phyloP scores from a whole-genome alignment of 2,113 vertebrate species.

The Actenoides lindsayi region DNA sequence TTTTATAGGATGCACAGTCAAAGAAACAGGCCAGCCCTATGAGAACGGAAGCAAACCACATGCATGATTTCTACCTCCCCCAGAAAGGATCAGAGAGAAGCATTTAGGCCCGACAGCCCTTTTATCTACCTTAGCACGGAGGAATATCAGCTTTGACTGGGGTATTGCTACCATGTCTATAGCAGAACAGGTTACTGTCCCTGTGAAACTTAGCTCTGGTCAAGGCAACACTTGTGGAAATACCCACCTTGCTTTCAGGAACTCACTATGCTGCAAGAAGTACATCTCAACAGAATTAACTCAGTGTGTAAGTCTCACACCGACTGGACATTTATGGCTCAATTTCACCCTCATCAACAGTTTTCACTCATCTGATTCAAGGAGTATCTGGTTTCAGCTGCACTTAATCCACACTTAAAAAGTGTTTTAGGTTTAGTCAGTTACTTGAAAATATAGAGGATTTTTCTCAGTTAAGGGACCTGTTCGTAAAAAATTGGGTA shows the following conservation, averaged over 20 bases:
- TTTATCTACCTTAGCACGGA: fast-evolving
- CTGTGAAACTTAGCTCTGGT: neutral
- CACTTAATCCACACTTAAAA: neutral
- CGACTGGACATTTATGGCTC: neutral
- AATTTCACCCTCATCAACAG: neutral
- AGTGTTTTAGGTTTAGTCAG: neutral
- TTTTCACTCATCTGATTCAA: neutral
- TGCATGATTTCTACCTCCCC: neutral
- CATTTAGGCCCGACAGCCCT: neutral
- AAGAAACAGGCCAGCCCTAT: neutral
- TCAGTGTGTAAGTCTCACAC: neutral
- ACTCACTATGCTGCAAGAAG: neutral
- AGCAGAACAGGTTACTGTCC: neutral
- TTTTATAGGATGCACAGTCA: neutral
- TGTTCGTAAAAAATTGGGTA: neutral
- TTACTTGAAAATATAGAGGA: neutral
- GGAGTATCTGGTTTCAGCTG: neutral
- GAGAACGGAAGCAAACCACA: neutral
- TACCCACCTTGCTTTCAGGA: neutral
- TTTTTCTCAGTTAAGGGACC: neutral
- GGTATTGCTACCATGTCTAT: neutral
- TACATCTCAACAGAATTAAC: neutral
- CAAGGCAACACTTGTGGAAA: neutral
- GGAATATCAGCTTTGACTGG: neutral
- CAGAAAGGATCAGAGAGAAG: neutral